Percentiles rank a stretch among this genome's conserved stretches.
Conservation (phyloP, 2,113 vertebrate species). For the Amblyopsis rosae region DNA sequence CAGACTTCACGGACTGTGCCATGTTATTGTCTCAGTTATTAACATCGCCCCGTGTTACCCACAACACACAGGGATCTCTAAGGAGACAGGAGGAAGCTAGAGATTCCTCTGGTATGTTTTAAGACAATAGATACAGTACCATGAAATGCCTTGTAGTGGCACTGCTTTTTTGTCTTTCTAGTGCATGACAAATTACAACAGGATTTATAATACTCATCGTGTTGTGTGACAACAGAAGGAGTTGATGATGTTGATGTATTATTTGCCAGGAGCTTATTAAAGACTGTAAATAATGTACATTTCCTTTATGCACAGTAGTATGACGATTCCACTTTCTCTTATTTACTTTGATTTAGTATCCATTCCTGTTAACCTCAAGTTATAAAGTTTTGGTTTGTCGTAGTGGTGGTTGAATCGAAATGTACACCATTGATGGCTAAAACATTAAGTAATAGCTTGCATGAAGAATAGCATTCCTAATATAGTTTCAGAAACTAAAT, state of each 20-base stretch:
- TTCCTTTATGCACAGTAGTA: background rate
- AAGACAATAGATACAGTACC: slow-evolving; percentile 1
- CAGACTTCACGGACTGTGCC: slow-evolving; percentile 58
- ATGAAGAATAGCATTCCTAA: slow-evolving; percentile 17
- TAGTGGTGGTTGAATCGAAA: background rate
- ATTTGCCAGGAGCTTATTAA: slow-evolving; percentile 12
- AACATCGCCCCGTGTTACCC: slow-evolving; percentile 5
- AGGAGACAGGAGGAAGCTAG: slow-evolving; percentile 12
- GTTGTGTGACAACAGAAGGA: background rate
- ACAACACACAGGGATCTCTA: slow-evolving; percentile 12
- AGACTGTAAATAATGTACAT: background rate
- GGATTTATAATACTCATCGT: no score
- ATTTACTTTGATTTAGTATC: background rate
- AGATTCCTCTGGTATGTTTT: slow-evolving; percentile 6
- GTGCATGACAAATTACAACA: background rate
- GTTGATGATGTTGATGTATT: slow-evolving; percentile 8
- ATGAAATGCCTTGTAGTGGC: background rate
- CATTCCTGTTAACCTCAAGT: no score
- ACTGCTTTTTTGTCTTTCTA: background rate
- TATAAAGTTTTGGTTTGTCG: slow-evolving; percentile 2
- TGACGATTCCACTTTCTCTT: background rate
- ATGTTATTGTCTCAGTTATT: slow-evolving; percentile 22
- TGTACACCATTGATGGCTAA: slow-evolving; percentile 3
- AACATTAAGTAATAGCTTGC: slow-evolving; percentile 9
- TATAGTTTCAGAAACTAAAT: slow-evolving; percentile 15